Base-by-base conservation (phyloP, 1,140 invertebrate genomes). In the Druon quercuslanigerum region DNA sequence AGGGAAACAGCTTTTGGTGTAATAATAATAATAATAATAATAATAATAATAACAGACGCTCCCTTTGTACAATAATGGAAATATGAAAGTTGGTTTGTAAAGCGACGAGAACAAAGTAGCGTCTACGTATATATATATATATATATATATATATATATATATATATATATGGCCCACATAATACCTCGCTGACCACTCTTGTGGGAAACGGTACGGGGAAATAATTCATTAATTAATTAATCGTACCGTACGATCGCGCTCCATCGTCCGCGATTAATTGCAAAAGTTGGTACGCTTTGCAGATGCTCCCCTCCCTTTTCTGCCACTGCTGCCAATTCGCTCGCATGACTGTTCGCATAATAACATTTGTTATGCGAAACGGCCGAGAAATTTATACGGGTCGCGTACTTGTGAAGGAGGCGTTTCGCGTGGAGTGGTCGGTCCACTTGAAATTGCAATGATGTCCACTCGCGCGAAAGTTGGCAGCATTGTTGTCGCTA, bases 301-400 rank as follows among this genome's bases (percentile, higher is more conserved):
- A 81, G 79, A 83, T 83, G 82, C 79, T 83, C 74, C 73, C 71
- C 73, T 74, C 12, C 46, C 60, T 66, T 79, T 79, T 80, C 77
- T 79, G 80, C 77, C 77, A 75, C 73, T 78, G 77, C 77, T 79
- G 80, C 78, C 79, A 75, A 75, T 79, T 79, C 77, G 78, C 75
- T 81, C 83, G 77, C 75, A 80, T 79, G 76, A 80, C 78, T 76
- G 79, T 84, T 84, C 77, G 79, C 76, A 84, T 82, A 84, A 80
- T 82, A 82, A 80, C 79, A 78, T 82, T 82, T 82, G 83, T 84
- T 81, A 82, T 81, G 81, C 81, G 79, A 83, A 83, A 83, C 77
- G 78, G 79, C 78, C 76, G 74, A 79, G 79, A 83, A 83, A 83
- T 83, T 83, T 83, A 83, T 83, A 83, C 78, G 76, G 74, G 78